phyloP scores from a whole-genome alignment of 2,888 invertebrate genomes.

The Steinernema scapterisci region DNA sequence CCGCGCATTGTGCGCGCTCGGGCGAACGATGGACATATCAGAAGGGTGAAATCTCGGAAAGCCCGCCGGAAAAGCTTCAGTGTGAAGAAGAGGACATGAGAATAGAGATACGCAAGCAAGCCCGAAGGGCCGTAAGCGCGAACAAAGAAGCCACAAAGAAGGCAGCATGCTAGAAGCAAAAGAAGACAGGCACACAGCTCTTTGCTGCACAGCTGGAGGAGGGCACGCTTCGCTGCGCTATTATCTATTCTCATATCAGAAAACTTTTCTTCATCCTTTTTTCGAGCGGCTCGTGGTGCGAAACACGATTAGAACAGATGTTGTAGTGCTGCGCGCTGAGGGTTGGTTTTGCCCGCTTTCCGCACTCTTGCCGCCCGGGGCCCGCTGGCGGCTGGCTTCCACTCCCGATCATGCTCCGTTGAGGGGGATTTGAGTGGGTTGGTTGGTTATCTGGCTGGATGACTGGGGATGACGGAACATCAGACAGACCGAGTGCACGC shows the following conservation, averaged over 20 bases:
- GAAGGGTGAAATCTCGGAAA: slow-evolving; percentile 2
- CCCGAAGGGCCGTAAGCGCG: too few species aligned
- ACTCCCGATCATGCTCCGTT: background rate
- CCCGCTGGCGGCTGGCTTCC: too few species aligned
- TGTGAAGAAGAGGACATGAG: too few species aligned
- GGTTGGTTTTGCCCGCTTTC: background rate
- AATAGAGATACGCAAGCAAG: too few species aligned
- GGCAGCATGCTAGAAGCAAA: background rate
- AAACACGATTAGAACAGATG: slow-evolving; percentile 16
- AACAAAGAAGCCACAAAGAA: background rate
- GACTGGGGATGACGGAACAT: too few species aligned
- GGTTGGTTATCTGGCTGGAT: too few species aligned
- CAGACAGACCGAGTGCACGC: too few species aligned
- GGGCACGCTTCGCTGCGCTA: slow-evolving; percentile 18
- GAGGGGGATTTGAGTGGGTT: background rate
- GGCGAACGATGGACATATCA: slow-evolving; percentile 1
- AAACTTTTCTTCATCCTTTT: slow-evolving; percentile 3
- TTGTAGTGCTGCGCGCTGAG: background rate
- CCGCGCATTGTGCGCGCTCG: too few species aligned
- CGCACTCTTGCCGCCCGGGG: background rate
- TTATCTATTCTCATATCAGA: slow-evolving; percentile 26
- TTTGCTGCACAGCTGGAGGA: too few species aligned
- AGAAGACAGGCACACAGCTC: background rate
- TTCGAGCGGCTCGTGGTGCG: background rate
- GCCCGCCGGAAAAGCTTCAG: background rate